Percentiles rank a stretch among this genome's conserved stretches.
Conservation (phyloP, 2,797 vertebrate genomes). For the Pantherophis alleghaniensis region DNA sequence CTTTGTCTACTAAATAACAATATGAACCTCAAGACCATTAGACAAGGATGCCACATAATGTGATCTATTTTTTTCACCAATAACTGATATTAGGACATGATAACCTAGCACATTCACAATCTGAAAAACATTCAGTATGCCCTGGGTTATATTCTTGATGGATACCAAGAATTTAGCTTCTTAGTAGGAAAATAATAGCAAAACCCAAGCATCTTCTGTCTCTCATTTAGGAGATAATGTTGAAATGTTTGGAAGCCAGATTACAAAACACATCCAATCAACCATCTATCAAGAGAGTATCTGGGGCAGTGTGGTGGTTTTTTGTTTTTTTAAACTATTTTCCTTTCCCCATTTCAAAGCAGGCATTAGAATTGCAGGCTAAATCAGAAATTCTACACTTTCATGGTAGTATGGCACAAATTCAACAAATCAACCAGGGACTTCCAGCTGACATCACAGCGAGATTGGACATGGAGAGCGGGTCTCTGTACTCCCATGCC, state of each 20-base stretch:
- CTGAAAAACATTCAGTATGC: slow-evolving; percentile 1
- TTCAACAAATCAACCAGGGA: not conserved
- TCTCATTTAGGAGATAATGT: not conserved
- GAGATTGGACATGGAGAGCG: too few relatives aligned
- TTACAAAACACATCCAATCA: not conserved
- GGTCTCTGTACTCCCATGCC: too few relatives aligned
- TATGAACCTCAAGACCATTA: not conserved
- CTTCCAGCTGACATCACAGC: too few relatives aligned
- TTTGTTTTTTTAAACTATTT: not conserved
- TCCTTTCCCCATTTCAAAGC: accelerated
- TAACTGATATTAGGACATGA: not conserved
- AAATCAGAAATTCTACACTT: not conserved
- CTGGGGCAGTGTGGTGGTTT: too few relatives aligned
- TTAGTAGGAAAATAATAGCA: not conserved
- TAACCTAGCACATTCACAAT: not conserved
- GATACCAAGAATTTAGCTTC: not conserved
- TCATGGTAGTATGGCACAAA: not conserved
- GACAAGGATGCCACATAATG: not conserved
- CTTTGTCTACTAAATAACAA: not conserved
- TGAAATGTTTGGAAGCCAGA: not conserved
- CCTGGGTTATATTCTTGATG: not conserved
- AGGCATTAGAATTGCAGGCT: not conserved
- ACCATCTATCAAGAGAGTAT: not conserved
- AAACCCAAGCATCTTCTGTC: not conserved
- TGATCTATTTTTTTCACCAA: not conserved